A percentile compares a stretch with the other conserved stretches of the same genome.
phyloP scores from a whole-genome alignment of 2,797 vertebrate genomes.

The Amazonetta brasiliensis region DNA sequence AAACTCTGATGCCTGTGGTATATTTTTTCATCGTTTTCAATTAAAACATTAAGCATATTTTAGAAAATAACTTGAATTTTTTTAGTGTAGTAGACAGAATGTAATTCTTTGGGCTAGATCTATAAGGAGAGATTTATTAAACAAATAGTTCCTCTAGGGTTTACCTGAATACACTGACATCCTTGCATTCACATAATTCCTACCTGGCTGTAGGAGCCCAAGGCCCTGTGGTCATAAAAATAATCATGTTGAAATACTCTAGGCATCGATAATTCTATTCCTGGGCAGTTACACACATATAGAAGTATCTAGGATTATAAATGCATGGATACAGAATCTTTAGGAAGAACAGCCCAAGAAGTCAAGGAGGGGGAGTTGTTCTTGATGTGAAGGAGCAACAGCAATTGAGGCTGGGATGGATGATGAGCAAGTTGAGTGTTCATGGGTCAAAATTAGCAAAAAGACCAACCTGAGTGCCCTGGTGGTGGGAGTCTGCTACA shows the following conservation, averaged over 20 bases:
- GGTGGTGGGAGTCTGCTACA: neutral
- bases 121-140: neutral
- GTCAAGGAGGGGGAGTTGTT: neutral
- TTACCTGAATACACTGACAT: neutral
- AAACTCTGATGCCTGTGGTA: neutral
- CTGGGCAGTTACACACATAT: neutral
- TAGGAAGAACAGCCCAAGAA: neutral
- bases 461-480: neutral
- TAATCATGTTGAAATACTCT: neutral
- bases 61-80: neutral
- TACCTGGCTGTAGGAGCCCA: neutral
- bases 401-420: neutral
- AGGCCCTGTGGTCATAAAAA: neutral
- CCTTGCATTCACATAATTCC: neutral
- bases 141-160: neutral
- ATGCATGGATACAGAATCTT: neutral
- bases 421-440: neutral
- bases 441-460: neutral
- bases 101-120: neutral
- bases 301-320: neutral
- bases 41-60: neutral
- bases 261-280: neutral
- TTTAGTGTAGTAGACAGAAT: neutral
- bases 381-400: neutral
- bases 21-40: neutral